Evolutionary conservation across 2,113 vertebrate genomes (phyloP).

Genomic region (Cyrtonyx montezumae): DNA sequence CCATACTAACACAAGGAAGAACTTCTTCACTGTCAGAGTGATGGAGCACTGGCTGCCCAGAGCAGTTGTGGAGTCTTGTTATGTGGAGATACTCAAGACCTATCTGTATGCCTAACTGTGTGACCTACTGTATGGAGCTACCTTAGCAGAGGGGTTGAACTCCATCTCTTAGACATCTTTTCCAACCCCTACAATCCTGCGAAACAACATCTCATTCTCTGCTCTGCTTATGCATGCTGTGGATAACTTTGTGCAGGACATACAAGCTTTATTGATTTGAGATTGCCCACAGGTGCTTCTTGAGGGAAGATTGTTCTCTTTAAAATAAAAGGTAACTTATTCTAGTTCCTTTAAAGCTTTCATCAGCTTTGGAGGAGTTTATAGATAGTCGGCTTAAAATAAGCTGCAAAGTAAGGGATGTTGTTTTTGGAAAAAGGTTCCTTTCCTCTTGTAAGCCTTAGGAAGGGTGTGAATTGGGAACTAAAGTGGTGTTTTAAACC

Average conservation of each 20-base stretch:
- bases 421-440: not conserved
- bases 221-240: not conserved
- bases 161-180: no score
- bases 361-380: not conserved
- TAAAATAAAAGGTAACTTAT: not conserved
- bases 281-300: not conserved
- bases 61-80: no score
- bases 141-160: no score
- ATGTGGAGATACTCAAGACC: no score
- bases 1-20: no score
- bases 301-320: not conserved
- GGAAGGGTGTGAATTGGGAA: not conserved
- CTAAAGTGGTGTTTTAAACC: not conserved
- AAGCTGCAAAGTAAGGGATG: not conserved
- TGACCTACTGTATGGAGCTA: no score
- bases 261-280: not conserved
- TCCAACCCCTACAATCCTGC: no score
- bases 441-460: not conserved
- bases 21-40: no score
- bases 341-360: not conserved
- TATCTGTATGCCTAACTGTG: no score
- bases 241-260: not conserved
- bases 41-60: no score
- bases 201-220: not conserved
- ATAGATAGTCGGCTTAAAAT: not conserved